These are phyloP conservation scores for Troides helena DNA, from an alignment of 2,888 invertebrate genomes.

Conservation along the genomic window DNA sequence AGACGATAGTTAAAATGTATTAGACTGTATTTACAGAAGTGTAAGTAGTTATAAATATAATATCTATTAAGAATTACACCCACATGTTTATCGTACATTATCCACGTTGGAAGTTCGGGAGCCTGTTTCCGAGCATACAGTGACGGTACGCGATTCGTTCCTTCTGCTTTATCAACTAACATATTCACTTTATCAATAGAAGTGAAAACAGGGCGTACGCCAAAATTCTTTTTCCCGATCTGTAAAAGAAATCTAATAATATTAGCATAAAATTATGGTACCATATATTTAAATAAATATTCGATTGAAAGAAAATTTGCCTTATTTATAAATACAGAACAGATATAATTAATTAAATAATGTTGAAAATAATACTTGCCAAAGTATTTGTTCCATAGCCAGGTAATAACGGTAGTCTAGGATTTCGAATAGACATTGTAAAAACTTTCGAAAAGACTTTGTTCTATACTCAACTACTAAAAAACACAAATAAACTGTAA, in stretches of 20 bases:
- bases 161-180: conserved; percentile 67
- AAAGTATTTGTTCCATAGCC: conserved; percentile 84
- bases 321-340: too few relatives aligned
- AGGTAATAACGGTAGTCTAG: conserved; percentile 86
- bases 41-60: too few relatives aligned
- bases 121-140: conserved; percentile 88
- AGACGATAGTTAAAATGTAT: too few relatives aligned
- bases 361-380: conserved; percentile 69
- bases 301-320: too few relatives aligned
- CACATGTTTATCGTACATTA: conserved; percentile 93
- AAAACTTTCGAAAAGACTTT: conserved; percentile 5
- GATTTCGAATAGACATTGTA: conserved; percentile 76
- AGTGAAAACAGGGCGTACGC: conserved; percentile 68
- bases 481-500: conserved; percentile 1
- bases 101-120: conserved; percentile 89
- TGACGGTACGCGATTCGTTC: conserved; percentile 77
- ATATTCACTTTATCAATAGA: conserved; percentile 64
- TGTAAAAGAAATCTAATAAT: conserved; percentile 33
- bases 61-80: conserved; percentile 33
- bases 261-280: not conserved
- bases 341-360: too few relatives aligned
- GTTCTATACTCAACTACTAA: not conserved
- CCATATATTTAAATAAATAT: too few relatives aligned
- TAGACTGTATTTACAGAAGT: too few relatives aligned
- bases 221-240: conserved; percentile 68